Evolutionary conservation across 2,113 vertebrate genomes (phyloP).

Genomic region (Fukomys damarensis): DNA sequence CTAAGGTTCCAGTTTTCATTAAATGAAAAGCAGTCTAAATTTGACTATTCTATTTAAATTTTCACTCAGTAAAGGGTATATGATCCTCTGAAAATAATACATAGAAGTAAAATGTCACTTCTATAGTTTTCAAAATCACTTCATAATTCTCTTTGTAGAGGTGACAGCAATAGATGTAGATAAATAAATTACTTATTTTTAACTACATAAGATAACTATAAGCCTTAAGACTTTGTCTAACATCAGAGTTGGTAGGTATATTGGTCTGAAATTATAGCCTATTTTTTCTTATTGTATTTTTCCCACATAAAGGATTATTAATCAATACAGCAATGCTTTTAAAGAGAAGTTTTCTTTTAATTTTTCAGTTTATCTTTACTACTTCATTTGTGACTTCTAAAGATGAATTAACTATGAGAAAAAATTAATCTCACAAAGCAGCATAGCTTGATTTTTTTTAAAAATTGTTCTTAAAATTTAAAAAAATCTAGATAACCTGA

Average conservation of each 20-base stretch:
- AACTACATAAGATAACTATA: neutral
- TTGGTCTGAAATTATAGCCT: neutral
- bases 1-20: neutral
- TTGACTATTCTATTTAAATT: conserved; percentile 16
- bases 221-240: neutral
- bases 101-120: conserved; percentile 14
- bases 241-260: conserved; percentile 12
- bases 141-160: neutral
- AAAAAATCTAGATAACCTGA: conserved; percentile 42
- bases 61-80: neutral
- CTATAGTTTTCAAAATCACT: conserved; percentile 20
- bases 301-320: neutral
- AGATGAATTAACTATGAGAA: neutral
- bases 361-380: conserved; percentile 20
- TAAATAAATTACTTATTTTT: neutral
- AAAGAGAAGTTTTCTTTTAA: conserved; percentile 26
- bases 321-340: neutral
- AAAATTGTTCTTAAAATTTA: conserved; percentile 35
- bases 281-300: conserved; percentile 41
- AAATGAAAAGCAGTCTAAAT: conserved; percentile 21
- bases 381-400: conserved; percentile 35
- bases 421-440: neutral
- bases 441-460: conserved; percentile 31
- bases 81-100: neutral
- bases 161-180: neutral